Percentiles rank a stretch among this genome's conserved stretches.
These are phyloP conservation scores for Promerops cafer DNA, from an alignment of 2,113 vertebrate species.

Conservation along the genomic window DNA sequence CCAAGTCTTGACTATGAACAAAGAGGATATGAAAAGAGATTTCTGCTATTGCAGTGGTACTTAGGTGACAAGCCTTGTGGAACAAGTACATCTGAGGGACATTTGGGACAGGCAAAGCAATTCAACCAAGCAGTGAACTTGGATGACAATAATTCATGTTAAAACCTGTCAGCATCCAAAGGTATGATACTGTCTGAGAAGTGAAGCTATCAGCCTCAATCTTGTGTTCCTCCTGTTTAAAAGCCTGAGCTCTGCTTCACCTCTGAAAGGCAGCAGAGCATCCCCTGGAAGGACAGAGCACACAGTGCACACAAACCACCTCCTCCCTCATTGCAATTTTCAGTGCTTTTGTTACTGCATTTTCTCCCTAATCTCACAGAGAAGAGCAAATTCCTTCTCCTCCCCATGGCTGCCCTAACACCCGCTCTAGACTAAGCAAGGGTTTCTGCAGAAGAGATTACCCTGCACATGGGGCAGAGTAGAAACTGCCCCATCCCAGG, in stretches of 20 bases:
- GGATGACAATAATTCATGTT: conserved; percentile 15
- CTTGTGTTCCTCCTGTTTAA: background rate
- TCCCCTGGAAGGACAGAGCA: background rate
- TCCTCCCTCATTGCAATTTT: background rate
- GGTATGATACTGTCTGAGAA: background rate
- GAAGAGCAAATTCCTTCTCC: background rate
- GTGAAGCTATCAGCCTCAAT: background rate
- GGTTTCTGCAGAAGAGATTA: background rate
- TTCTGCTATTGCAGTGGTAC: conserved; percentile 9
- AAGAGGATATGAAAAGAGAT: background rate
- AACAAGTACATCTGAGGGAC: conserved; percentile 41
- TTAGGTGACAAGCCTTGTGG: conserved; percentile 37
- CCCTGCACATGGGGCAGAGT: background rate
- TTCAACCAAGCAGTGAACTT: conserved; percentile 14
- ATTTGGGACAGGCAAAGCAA: background rate
- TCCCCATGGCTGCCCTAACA: accelerated
- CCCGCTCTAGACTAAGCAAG: accelerated
- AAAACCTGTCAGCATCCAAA: conserved; percentile 20
- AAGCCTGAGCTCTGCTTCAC: background rate
- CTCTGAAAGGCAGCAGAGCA: background rate
- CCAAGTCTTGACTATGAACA: background rate
- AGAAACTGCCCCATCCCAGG: background rate
- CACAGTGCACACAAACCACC: background rate
- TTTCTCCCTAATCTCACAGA: background rate
- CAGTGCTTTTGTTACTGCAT: background rate